A percentile compares a stretch with the other conserved stretches of the same genome.
Evolutionary conservation across 53 echinoderm and acorn worm species (phyloP).

Genomic region (Stichopus horrens): DNA sequence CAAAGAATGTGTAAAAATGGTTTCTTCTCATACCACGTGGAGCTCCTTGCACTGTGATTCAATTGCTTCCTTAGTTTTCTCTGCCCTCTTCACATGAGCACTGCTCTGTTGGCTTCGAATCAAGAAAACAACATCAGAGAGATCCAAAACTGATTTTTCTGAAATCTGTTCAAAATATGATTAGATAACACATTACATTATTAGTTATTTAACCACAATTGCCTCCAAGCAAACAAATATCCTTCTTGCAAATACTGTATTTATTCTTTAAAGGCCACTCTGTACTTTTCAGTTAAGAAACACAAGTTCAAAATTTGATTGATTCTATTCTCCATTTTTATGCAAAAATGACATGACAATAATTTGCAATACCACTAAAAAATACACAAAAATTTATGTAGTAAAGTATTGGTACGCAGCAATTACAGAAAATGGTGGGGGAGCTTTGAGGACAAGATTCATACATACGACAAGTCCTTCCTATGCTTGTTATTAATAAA

Average conservation of each 20-base stretch:
- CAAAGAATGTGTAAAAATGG: too few relatives aligned
- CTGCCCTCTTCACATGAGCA: constrained; percentile 57
- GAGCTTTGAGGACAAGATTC: too few relatives aligned
- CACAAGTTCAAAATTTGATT: not conserved
- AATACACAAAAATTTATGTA: too few relatives aligned
- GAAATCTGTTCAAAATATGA: not conserved
- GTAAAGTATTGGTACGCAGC: too few relatives aligned
- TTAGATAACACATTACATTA: not conserved
- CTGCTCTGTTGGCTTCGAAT: constrained; percentile 64
- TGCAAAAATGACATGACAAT: not conserved
- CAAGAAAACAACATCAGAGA: constrained; percentile 64
- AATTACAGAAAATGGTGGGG: too few relatives aligned
- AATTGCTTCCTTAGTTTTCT: constrained; percentile 57
- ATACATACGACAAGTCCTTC: too few relatives aligned
- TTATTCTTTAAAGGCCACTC: not conserved
- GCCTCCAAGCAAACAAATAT: too few relatives aligned
- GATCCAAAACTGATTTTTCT: not conserved
- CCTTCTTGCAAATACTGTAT: not conserved
- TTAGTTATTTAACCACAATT: too few relatives aligned
- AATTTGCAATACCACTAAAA: too few relatives aligned
- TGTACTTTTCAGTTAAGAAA: not conserved
- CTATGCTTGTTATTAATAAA: too few relatives aligned
- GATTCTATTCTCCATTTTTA: not conserved
- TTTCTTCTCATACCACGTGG: constrained; percentile 44
- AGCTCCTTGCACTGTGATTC: constrained; percentile 64